Evolutionary conservation across 2,888 invertebrate species (phyloP).

Genomic region (Pimpla rufipes): DNA sequence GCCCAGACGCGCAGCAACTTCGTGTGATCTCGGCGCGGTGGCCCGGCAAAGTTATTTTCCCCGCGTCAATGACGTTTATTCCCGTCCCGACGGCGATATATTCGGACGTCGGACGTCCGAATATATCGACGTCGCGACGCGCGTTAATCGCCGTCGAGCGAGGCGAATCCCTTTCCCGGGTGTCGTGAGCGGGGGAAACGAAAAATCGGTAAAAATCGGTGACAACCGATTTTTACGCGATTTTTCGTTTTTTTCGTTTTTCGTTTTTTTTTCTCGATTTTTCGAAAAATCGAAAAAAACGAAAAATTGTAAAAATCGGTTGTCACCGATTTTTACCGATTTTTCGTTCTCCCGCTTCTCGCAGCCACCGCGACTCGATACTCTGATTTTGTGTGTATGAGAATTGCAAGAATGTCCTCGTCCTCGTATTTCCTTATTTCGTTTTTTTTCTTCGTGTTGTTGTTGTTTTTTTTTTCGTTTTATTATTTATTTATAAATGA

Average conservation of each 20-base stretch:
- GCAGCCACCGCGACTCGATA: constrained; percentile 24
- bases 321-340: neutral
- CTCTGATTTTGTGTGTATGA: constrained; percentile 48
- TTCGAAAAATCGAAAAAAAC: too few relatives aligned
- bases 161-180: too few relatives aligned
- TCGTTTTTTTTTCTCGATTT: too few relatives aligned
- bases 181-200: too few relatives aligned
- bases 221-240: neutral
- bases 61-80: neutral
- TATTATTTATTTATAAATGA: constrained; percentile 21
- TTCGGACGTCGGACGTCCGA: neutral
- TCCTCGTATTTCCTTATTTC: constrained; percentile 24
- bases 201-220: neutral
- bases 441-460: constrained; percentile 25
- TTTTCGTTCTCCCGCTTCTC: neutral
- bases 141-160: too few relatives aligned
- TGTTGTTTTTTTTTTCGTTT: neutral
- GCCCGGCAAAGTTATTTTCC: neutral
- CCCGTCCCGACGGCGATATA: neutral
- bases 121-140: too few relatives aligned
- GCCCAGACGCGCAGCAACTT: constrained; percentile 77
- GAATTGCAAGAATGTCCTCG: constrained; percentile 47
- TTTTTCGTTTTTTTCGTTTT: neutral
- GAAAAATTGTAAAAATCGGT: neutral
- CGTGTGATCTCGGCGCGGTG: constrained; percentile 45